Base-by-base conservation (phyloP, 2,797 vertebrate genomes). In the Pyrocephalus nanus region DNA sequence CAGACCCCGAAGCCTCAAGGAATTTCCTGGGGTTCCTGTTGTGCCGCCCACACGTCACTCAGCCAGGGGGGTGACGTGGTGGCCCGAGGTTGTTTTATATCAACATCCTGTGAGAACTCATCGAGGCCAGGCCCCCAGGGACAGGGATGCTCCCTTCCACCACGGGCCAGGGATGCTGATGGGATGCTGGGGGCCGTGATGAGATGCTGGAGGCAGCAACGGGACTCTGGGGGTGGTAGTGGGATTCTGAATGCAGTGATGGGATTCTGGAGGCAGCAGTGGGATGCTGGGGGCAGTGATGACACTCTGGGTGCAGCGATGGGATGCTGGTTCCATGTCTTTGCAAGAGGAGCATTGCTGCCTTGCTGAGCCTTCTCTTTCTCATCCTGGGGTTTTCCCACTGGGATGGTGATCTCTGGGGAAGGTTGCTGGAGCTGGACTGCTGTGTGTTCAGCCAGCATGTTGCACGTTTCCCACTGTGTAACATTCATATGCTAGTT, bases 211-310 rank as follows among this genome's bases (percentile, higher is more conserved):
- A 0, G 1, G 32, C 27, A 40, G 11, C 1, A 2, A 0, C 29
- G 23, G 22, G 48, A 1, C 1, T 8, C 18, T 32, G 47, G 40
- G 1, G 0, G 13, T 16, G 26, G 4, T 0, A 1, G 0, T 48
- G 47, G 16, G 10, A 1, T 45, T 45, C 45, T 45, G 45, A 21
- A 6, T 45, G 45, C 45, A 45, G 45, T 45, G 45, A 11, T 45
- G 0, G 8, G 15, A 4, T 1, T 5, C 5, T 32, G 50, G 26
- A 1, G 4, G 5, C 29, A 32, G 15, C 1, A 6, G 0, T 29
- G 40, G 17, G 45, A 1, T 11, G 3, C 16, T 50, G 34, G 29
- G 17, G 7, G 15, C 32, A 36, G 21, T 2, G 3, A 4, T 48
- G 43, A 23, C n/a, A 13, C 1, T 2, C 27, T 50, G 65, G 47